Evolutionary conservation across 92 coral and sea anemone genomes (phyloP).

Genomic region (Zoanthus sociatus): DNA sequence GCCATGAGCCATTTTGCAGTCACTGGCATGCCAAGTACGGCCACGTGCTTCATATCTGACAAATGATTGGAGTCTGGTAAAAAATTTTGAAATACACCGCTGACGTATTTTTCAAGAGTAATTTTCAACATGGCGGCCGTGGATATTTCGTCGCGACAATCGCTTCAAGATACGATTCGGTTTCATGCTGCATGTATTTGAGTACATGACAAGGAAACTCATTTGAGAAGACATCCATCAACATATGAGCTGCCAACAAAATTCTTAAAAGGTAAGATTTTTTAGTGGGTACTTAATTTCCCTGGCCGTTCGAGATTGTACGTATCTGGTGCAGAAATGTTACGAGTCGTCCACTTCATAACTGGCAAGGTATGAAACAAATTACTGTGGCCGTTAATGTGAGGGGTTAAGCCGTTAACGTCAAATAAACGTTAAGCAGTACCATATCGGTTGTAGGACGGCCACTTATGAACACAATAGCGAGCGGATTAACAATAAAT

Average conservation of each 20-base stretch:
- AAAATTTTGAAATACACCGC: background rate
- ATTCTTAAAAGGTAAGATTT: background rate
- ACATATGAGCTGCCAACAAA: background rate
- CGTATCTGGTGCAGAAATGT: too few relatives aligned
- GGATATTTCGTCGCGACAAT: too few relatives aligned
- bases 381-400: background rate
- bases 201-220: background rate
- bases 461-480: background rate
- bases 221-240: background rate
- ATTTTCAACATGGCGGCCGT: background rate
- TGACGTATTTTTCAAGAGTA: background rate
- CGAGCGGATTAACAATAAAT: too few relatives aligned
- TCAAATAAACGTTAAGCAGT: background rate
- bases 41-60: conserved; percentile 22
- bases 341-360: background rate
- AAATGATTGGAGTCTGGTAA: conserved; percentile 23
- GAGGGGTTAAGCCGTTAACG: background rate
- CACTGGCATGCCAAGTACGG: background rate
- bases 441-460: background rate
- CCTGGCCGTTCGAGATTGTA: too few relatives aligned
- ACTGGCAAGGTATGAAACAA: background rate
- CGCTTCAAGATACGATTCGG: background rate
- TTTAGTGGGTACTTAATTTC: too few relatives aligned
- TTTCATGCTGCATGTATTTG: background rate
- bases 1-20: background rate